Base-by-base conservation (phyloP, 2,888 invertebrate species). In the Hypercompe scribonia region DNA sequence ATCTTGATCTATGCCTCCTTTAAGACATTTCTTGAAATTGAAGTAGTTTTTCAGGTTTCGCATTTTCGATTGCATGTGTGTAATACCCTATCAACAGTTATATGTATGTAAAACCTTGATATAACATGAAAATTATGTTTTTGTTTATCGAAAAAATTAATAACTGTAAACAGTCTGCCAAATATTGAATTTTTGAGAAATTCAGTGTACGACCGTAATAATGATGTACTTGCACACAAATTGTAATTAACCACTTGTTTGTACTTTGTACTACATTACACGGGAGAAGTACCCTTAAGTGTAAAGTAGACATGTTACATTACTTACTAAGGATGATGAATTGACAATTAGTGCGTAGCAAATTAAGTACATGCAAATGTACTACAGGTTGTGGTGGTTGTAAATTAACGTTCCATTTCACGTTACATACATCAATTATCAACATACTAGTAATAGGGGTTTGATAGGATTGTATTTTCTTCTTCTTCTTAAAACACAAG, bases 181-280 rank as follows among this genome's bases (percentile, higher is more conserved):
- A 70, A 70, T 46, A 69, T 42, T 69, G 69, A 58, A 63, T 31
- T 1, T 28, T 58, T 42, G 21, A 34, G 24, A 58, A 68, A 63
- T 39, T 33, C 54, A 50, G 3, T 71, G 33, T 7, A 39, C 36
- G 8, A 28, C 73, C 74, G 50, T 78, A 67, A 67, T 76, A 77
- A 74, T 67, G 68, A 66, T 71, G 70, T 72, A 39, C 46, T 65
- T 69, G 36, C 4, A 42, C 33, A 65, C 39, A 78, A 77, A 54
- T 82, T 82, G 68, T 83, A 82, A 83, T 82, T 72, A 81, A 68
- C 65, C 46, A 28, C 28, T 46, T 64, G 69, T 70, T 69, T 70
- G 73, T 77, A 71, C 73, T 73, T 81, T 83, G 78, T 78, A 72
- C 42, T 39, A 78, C 77, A 72, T 5, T 50, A 70, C 80, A 66